Evolutionary conservation across 1,140 invertebrate genomes (phyloP), one percentile per base, ranked within the genome.

Genomic region (Oedothorax gibbosus): DNA sequence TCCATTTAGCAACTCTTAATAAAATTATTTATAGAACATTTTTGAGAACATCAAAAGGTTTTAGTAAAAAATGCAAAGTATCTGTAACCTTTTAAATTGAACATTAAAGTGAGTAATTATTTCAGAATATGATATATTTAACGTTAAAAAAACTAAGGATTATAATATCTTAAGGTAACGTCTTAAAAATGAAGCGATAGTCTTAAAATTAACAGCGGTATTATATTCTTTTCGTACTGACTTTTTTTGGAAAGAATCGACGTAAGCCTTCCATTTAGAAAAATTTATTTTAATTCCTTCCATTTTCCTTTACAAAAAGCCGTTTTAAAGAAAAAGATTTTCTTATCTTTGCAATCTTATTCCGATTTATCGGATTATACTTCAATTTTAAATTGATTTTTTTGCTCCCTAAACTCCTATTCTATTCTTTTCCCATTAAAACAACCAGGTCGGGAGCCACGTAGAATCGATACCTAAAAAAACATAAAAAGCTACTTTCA

Each of bases 301-400:
- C 57, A 64, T 54, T 65, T 79, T 68, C 51, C 35, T 71, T 11
- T 71, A 49, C 12, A 54, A 68, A 68, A 71, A 53, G 69, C 51
- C 69, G 57, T 77, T 60, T 64, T 56, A 66, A 50, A 79, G 77
- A 65, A 79, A 79, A 68, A 79, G 77, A n/a, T 79, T 50, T 35
- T 66, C 64, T 53, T 77, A 54, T 68, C 51, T 79, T 49, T 53
- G 62, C 78, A 81, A 71, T 81, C 78, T 72, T 81, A 81, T 81
- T 81, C 68, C 66, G 78, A 81, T 81, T 81, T 81, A 81, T 81
- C 78, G 68, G 78, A 81, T 81, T 81, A 81, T 81, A 71, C 78
- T 71, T 81, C 78, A 81, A 81, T 71, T 81, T 81, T 71, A 81
- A 81, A 81, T 81, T 81, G 78, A 81, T 71, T 80, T 79, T 79